Evolutionary conservation across 1,140 invertebrate species (phyloP).

Genomic region (Cotesia typhae): DNA sequence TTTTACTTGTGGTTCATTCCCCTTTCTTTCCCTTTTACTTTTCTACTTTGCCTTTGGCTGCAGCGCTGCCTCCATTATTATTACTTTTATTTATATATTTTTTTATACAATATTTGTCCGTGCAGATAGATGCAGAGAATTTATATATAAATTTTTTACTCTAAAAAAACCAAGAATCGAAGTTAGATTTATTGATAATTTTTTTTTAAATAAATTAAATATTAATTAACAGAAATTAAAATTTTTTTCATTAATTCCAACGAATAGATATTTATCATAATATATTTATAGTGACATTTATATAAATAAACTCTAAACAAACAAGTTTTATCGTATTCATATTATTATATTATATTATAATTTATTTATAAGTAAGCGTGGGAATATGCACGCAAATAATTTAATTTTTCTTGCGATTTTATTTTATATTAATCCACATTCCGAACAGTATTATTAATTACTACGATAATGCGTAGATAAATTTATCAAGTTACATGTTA

Average conservation of each 20-base stretch:
- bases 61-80: too few species aligned
- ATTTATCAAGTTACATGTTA: too few species aligned
- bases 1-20: background rate
- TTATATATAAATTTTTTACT: too few species aligned
- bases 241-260: background rate
- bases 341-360: background rate
- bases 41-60: background rate
- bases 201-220: background rate
- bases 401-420: background rate
- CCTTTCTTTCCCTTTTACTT: conserved; percentile 6
- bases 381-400: conserved; percentile 17
- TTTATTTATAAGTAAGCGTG: conserved; percentile 13
- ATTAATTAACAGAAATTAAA: background rate
- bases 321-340: conserved; percentile 18
- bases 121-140: too few species aligned
- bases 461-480: too few species aligned
- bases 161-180: too few species aligned
- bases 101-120: background rate
- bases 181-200: background rate
- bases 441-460: background rate
- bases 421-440: background rate
- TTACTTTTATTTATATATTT: background rate
- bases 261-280: conserved; percentile 12
- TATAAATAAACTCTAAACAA: conserved; percentile 20
- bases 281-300: conserved; percentile 29